These are phyloP conservation scores for Choloepus didactylus DNA, from an alignment of 2,797 vertebrate species.

Conservation along the genomic window DNA sequence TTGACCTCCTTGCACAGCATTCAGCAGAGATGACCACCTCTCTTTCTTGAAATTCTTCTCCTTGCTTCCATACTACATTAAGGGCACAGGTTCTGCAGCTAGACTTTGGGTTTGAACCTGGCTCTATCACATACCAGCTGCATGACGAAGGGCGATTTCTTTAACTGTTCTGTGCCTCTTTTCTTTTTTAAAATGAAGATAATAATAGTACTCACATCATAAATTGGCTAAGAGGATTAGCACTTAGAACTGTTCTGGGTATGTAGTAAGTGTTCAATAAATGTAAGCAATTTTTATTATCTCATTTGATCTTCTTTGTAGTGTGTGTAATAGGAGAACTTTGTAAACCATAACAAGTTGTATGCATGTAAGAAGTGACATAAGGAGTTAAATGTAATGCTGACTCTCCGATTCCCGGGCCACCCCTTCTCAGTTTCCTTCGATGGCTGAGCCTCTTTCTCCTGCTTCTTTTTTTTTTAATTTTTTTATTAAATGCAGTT, in stretches of 20 bases:
- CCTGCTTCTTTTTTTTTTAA: background rate
- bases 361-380: background rate
- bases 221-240: background rate
- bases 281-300: background rate
- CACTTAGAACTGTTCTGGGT: background rate
- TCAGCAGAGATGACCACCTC: background rate
- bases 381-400: background rate
- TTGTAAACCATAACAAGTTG: background rate
- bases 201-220: background rate
- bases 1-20: background rate
- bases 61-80: background rate
- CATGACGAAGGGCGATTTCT: background rate
- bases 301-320: background rate
- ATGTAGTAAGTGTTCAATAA: background rate
- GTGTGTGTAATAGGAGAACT: background rate
- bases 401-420: background rate
- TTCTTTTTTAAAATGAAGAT: constrained; percentile 17
- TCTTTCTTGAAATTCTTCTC: background rate
- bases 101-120: background rate
- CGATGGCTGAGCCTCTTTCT: background rate
- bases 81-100: background rate
- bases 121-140: background rate
- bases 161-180: background rate
- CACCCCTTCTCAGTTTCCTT: background rate
- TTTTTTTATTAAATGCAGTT: no score